These are phyloP conservation scores for Ephestia elutella DNA, from an alignment of 1,140 invertebrate genomes.

Conservation along the genomic window DNA sequence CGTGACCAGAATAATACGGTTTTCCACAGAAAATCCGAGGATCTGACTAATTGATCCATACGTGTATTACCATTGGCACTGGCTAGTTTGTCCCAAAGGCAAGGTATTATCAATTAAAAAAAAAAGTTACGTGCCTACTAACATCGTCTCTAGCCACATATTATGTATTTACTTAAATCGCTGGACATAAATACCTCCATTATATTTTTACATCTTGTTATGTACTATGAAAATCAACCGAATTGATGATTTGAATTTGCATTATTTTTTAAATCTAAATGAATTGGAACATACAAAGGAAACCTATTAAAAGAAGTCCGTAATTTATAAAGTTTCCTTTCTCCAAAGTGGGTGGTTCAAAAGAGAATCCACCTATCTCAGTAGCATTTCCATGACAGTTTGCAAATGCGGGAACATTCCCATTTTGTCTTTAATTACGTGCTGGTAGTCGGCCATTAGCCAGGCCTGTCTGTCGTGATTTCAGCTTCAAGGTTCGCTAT, in stretches of 20 bases:
- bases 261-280: no score
- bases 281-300: no score
- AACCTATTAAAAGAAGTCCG: no score
- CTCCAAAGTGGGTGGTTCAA: not conserved
- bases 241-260: no score
- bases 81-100: not conserved
- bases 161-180: no score
- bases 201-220: no score
- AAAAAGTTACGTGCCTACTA: no score
- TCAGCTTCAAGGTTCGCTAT: not conserved
- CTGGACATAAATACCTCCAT: no score
- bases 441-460: slow-evolving; percentile 8
- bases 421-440: slow-evolving; percentile 15
- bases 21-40: not conserved
- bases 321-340: no score
- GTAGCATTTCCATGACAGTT: slow-evolving; percentile 13
- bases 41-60: slow-evolving; percentile 5
- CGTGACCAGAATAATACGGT: slow-evolving; percentile 14
- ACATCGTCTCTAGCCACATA: no score
- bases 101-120: no score
- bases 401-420: slow-evolving; percentile 15
- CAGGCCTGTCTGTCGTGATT: not conserved
- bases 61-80: not conserved
- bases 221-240: no score
- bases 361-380: not conserved